Conservation (phyloP, 2,888 invertebrate species). For the Platycheirus albimanus region DNA sequence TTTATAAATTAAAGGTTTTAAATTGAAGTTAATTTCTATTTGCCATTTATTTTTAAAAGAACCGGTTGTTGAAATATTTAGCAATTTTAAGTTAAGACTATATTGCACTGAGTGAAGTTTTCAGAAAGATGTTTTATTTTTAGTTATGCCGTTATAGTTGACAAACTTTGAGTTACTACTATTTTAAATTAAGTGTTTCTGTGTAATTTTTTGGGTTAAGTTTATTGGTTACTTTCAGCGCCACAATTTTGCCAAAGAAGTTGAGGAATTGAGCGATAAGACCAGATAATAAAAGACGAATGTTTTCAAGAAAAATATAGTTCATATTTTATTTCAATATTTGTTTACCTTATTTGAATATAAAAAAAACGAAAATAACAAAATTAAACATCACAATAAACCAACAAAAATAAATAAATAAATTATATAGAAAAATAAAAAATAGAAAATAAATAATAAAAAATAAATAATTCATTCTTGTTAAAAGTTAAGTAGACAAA, state of each 20-base stretch:
- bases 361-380: background rate
- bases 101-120: background rate
- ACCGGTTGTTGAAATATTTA: slow-evolving; percentile 10
- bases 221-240: background rate
- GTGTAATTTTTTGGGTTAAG: slow-evolving; percentile 10
- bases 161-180: slow-evolving; percentile 14
- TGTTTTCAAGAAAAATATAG: background rate
- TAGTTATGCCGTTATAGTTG: slow-evolving; percentile 14
- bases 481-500: no score
- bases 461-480: no score
- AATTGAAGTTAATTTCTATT: background rate
- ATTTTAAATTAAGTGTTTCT: slow-evolving; percentile 5
- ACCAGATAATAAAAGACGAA: background rate
- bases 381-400: background rate
- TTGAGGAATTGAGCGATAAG: background rate
- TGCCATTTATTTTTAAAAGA: background rate
- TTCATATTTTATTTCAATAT: slow-evolving; percentile 8
- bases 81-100: background rate
- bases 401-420: background rate
- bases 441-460: no score
- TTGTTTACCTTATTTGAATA: no score
- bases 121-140: slow-evolving; percentile 4
- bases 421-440: no score
- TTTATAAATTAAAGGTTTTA: slow-evolving; percentile 2
- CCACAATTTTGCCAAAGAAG: background rate